These are phyloP conservation scores for Heliothis subflexa DNA, from an alignment of 1,140 invertebrate genomes.

Conservation along the genomic window DNA sequence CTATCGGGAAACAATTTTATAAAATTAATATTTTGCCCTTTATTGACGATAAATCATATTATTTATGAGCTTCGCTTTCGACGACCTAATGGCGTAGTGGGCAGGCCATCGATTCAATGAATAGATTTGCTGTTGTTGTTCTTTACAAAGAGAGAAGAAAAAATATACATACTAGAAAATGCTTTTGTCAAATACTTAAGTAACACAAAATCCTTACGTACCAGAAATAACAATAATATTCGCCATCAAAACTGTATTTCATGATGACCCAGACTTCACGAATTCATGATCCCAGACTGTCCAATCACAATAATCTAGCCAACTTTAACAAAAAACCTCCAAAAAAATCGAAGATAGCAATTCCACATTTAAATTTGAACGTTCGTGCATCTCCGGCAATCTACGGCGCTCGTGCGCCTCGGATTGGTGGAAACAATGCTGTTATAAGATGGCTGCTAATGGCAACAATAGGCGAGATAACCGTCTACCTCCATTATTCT, in stretches of 20 bases:
- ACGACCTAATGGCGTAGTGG: neutral
- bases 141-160: neutral
- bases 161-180: neutral
- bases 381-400: conserved; percentile 46
- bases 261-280: no score
- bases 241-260: no score
- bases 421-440: conserved; percentile 66
- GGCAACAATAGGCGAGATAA: conserved; percentile 68
- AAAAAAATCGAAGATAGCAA: conserved; percentile 25
- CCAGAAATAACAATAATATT: no score
- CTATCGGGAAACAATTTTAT: conserved; percentile 26
- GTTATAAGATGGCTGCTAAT: conserved; percentile 67
- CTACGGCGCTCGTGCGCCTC: conserved; percentile 37
- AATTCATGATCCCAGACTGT: no score
- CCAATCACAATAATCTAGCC: neutral
- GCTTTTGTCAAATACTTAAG: neutral
- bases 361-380: conserved; percentile 48
- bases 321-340: neutral
- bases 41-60: conserved; percentile 21
- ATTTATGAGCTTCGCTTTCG: conserved; percentile 36
- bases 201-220: neutral
- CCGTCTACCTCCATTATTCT: conserved; percentile 69
- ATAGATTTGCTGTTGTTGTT: neutral
- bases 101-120: neutral
- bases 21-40: conserved; percentile 50